phyloP scores from a whole-genome alignment of 2,888 invertebrate species.

The Salticus scenicus region DNA sequence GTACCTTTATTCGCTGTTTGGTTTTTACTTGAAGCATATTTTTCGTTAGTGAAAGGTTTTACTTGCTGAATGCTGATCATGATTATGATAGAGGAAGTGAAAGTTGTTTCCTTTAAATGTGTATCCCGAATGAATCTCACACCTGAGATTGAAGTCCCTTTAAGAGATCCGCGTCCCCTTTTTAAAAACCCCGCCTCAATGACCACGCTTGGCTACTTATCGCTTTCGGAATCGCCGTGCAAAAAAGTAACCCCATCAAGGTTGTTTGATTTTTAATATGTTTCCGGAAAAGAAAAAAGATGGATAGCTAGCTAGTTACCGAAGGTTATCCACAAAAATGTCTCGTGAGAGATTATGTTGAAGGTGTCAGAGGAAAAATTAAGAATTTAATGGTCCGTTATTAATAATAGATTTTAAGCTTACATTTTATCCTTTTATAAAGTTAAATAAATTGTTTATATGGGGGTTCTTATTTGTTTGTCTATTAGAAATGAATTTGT shows the following conservation, averaged over 20 bases:
- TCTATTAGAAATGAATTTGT: too few relatives aligned
- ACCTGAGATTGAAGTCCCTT: neutral
- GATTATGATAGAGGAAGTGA: neutral
- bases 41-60: constrained; percentile 53
- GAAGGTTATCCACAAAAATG: neutral
- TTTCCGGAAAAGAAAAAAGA: neutral
- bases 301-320: neutral
- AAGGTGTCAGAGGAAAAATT: neutral
- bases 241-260: neutral
- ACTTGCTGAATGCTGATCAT: constrained; percentile 59
- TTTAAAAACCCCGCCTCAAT: neutral
- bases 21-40: constrained; percentile 39
- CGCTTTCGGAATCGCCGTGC: neutral
- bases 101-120: neutral
- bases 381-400: neutral
- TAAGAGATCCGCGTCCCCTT: neutral
- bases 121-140: constrained; percentile 9
- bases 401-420: neutral
- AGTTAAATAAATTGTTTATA: too few relatives aligned
- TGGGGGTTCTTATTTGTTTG: too few relatives aligned
- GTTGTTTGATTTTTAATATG: neutral
- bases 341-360: too few relatives aligned
- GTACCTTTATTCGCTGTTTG: constrained; percentile 12
- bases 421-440: too few relatives aligned
- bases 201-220: neutral